Evolutionary conservation across 2,113 vertebrate species (phyloP).

Genomic region (Harpagus bidentatus): DNA sequence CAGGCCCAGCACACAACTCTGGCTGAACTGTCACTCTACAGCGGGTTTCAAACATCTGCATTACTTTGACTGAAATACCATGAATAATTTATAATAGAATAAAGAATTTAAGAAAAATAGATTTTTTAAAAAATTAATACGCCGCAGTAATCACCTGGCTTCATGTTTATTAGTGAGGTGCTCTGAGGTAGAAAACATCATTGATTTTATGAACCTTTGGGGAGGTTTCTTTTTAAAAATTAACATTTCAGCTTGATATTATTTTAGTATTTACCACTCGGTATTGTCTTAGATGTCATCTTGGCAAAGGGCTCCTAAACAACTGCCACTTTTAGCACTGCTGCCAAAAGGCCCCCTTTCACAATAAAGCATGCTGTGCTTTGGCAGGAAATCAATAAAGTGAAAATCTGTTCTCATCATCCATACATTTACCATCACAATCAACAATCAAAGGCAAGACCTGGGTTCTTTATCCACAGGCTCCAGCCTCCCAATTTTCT

Average conservation of each 20-base stretch:
- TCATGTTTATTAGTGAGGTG: background rate
- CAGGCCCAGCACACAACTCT: conserved; percentile 36
- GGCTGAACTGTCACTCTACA: conserved; percentile 67
- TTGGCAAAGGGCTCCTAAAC: conserved; percentile 84
- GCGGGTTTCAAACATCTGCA: conserved; percentile 73
- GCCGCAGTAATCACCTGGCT: conserved; percentile 35
- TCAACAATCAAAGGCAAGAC: conserved; percentile 99
- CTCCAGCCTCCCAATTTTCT: conserved; percentile 99
- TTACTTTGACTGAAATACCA: conserved; percentile 70
- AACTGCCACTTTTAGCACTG: conserved; percentile 82
- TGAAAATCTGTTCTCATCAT: conserved; percentile 99
- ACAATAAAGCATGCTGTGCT: conserved; percentile 97
- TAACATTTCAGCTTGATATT: conserved; percentile 80
- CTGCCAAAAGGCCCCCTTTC: conserved; percentile 85
- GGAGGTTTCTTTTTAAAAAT: conserved; percentile 70
- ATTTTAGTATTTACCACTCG: conserved; percentile 81
- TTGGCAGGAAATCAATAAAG: conserved; percentile 99
- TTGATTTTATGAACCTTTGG: conserved; percentile 70
- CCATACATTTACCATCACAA: conserved; percentile 99
- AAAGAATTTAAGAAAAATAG: conserved; percentile 59
- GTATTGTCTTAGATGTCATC: conserved; percentile 85
- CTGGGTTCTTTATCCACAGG: conserved; percentile 99
- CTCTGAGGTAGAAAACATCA: conserved; percentile 51
- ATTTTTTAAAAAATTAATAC: background rate
- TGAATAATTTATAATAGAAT: conserved; percentile 65